A percentile compares a stretch with the other conserved stretches of the same genome.
phyloP scores from a whole-genome alignment of 1,140 invertebrate genomes.

The Laupala kohalensis region DNA sequence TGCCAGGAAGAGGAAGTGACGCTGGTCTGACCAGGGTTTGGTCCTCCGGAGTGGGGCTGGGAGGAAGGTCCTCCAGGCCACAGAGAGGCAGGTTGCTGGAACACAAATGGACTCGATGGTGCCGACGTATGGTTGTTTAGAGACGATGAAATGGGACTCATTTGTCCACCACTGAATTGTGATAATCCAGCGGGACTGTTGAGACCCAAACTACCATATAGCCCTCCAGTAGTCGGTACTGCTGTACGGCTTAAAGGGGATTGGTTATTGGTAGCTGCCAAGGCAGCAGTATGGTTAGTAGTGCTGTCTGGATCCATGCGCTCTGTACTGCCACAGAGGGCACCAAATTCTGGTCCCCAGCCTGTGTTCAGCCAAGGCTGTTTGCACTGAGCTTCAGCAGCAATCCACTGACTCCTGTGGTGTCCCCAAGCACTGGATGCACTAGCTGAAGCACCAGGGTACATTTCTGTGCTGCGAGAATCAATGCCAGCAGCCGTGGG shows the following conservation, averaged over 20 bases:
- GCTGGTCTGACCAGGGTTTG: neutral
- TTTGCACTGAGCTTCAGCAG: conserved; percentile 11
- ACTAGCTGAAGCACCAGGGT: neutral
- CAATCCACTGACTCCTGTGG: conserved; percentile 8
- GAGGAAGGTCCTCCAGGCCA: neutral
- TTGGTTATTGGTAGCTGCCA: neutral
- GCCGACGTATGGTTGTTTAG: conserved; percentile 2
- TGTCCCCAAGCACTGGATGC: conserved; percentile 6
- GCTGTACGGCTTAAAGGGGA: conserved; percentile 3
- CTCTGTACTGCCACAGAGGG: neutral
- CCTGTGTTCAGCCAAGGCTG: conserved; percentile 8
- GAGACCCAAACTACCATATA: neutral
- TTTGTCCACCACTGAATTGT: conserved; percentile 1
- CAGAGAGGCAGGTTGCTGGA: conserved; percentile 11
- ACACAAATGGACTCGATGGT: conserved; percentile 14
- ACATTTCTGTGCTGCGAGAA: conserved; percentile 6
- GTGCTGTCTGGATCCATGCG: conserved; percentile 35
- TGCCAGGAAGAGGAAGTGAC: neutral
- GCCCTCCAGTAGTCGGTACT: neutral
- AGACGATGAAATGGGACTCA: conserved; percentile 8
- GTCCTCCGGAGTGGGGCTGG: conserved; percentile 18
- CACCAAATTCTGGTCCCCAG: conserved; percentile 8
- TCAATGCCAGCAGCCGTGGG: neutral
- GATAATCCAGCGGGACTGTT: neutral
- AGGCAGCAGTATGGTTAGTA: conserved; percentile 19